A percentile compares a stretch with the other conserved stretches of the same genome.
Evolutionary conservation across 1,140 invertebrate species (phyloP).

Genomic region (Brachionus manjavacas): DNA sequence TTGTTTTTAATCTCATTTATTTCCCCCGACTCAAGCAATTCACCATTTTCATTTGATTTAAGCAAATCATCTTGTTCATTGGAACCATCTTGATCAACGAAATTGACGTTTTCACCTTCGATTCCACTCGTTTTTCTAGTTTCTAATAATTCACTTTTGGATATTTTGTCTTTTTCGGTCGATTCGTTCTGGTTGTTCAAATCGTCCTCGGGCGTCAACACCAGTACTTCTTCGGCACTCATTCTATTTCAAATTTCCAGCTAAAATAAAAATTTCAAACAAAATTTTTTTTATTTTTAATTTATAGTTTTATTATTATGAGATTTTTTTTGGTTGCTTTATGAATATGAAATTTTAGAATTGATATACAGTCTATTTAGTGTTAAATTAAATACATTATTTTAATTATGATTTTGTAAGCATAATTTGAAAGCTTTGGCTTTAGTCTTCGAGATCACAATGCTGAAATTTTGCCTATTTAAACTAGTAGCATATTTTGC

Average conservation of each 20-base stretch:
- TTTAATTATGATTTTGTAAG: background rate
- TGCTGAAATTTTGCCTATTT: background rate
- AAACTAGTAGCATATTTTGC: background rate
- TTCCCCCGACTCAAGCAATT: background rate
- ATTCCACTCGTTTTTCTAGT: background rate
- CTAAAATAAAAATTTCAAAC: background rate
- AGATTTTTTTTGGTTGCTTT: background rate
- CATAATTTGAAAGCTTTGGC: background rate
- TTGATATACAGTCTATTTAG: background rate
- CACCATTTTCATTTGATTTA: background rate
- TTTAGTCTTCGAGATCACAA: background rate
- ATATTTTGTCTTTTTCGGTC: background rate
- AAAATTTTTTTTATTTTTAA: background rate
- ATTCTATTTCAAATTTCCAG: background rate
- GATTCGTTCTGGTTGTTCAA: background rate
- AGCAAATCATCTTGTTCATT: background rate
- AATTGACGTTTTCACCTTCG: background rate
- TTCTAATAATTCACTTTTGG: background rate
- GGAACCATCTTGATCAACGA: background rate
- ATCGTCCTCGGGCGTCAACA: constrained; percentile 22
- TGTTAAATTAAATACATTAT: background rate
- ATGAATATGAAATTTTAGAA: constrained; percentile 10
- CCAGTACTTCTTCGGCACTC: constrained; percentile 3
- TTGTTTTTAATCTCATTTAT: constrained; percentile 7
- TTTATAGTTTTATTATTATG: background rate